These are phyloP conservation scores for Trigoniulus corallinus DNA, from an alignment of 1,140 invertebrate species.

Conservation along the genomic window DNA sequence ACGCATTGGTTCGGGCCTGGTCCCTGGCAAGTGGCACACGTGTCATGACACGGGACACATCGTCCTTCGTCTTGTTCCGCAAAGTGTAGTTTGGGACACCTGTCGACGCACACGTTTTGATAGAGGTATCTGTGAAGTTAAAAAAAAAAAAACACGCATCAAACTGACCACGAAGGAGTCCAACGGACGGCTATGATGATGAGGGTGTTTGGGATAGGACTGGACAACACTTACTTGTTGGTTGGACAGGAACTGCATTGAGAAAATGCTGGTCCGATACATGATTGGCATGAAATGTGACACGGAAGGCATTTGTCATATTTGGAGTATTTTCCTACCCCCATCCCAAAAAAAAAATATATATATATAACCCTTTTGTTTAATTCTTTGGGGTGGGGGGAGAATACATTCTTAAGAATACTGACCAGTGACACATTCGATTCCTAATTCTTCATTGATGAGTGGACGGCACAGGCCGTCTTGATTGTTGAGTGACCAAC, in stretches of 20 bases:
- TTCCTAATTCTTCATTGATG: background rate
- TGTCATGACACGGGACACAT: constrained; percentile 36
- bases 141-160: constrained; percentile 1
- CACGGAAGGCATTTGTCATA: constrained; percentile 9
- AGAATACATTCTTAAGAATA: background rate
- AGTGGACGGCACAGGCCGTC: constrained; percentile 16
- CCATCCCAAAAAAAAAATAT: too few relatives aligned
- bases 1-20: constrained; percentile 52
- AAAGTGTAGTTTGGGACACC: constrained; percentile 6
- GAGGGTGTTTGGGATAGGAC: background rate
- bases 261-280: constrained; percentile 18
- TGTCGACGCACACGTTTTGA: constrained; percentile 9
- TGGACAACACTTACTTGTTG: background rate
- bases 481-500: constrained; percentile 54
- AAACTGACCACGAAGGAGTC: background rate
- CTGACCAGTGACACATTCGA: background rate
- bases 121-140: background rate
- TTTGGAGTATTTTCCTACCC: background rate
- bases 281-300: constrained; percentile 19
- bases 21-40: constrained; percentile 49
- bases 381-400: too few relatives aligned
- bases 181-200: background rate
- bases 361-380: too few relatives aligned
- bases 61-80: constrained; percentile 20
- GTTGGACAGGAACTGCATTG: constrained; percentile 8